Evolutionary conservation across 2,797 vertebrate genomes (phyloP), one percentile per base, ranked within the genome.

Genomic region (Rhinoraja longicauda): DNA sequence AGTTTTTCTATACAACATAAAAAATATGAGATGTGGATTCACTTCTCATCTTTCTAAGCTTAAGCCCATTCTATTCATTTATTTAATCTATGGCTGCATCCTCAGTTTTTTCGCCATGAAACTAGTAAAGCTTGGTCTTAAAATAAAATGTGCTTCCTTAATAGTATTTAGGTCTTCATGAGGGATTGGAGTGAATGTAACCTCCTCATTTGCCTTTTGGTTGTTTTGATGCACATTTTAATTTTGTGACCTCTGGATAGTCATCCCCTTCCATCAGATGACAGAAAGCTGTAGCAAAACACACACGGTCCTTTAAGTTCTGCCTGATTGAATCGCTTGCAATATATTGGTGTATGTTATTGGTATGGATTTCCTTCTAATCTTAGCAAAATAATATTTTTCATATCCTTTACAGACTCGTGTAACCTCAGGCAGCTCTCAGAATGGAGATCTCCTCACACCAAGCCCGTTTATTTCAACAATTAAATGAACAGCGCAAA

Each of bases 401-500:
- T 84, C 93, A 45, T n/a, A 9, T 67, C 73, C 24, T n/a, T 32
- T 26, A 6, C 73, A 36, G 39, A 36, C 21, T 15, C 9, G 90
- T 82, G n/a, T 32, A 24, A n/a, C 84, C 12, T 32, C 21, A 39
- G 59, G 4, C 59, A 45, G 19, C 36, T 81, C 26, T 62, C 81
- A 92, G 88, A 0, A 95, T 98, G 93, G 98, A 99, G 97, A 99
- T 99, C 96, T 98, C 98, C 75, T 97, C 97, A 21, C 98, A 99
- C 94, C 98, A 99, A 94, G 98, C 96, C 94, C 97, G 97, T 94
- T 96, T 99, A 94, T 95, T 99, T 94, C 96, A 99, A 93, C 98
- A 99, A 81, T 96, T 99, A 21, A 98, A 99, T 93, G 98, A 99
- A 94, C 98, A 99, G 96, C 97, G 99, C 70, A 96, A 95, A 90